Base-by-base conservation (phyloP, 2,888 invertebrate species). In the Eremobia ochroleuca region DNA sequence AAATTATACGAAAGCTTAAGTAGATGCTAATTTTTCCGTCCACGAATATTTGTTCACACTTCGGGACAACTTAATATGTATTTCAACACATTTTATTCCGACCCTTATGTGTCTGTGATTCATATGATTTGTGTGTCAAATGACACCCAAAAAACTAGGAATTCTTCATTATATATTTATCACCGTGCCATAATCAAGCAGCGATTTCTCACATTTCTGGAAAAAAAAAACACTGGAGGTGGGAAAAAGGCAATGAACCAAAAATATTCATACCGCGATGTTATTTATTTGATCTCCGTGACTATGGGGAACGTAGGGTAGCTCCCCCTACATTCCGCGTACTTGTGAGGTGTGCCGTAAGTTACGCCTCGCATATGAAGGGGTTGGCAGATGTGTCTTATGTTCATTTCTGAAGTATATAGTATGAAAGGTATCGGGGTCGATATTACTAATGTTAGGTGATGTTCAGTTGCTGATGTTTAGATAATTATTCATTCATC, bases 241-340 rank as follows among this genome's bases (percentile, higher is more conserved):
- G 15, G 21, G 13, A 52, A 71, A 62, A 59, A 68, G 28, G 49
- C 73, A 58, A 52, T 43, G 59, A 77, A 58, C 37, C 55, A 87
- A 79, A 85, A 65, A 75, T 76, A 85, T 80, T 87, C 85, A 85
- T 74, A 61, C 61, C 64, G 25, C 55, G 49, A 58, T 76, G 76
- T 77, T 88, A 87, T 87, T 88, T 87, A 87, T 85, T 79, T 77
- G 76, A 87, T 88, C 74, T 79, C n/a, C 72, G 58, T 75, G 85
- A 72, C 68, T 66, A 37, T 49, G 79, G 49, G 62, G 62, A 58
- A n/a, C 31, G 61, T 18, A 64, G 58, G 68, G 75, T 18, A 73
- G 15, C 59, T 70, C 64, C 66, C 46, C 64, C 59, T 46, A 15
- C 18, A 18, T 3, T 3, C 34, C 43, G 46, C 37, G 28, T 15